Conservation (phyloP, 1,140 invertebrate species). For the Philopotamus ludificatus region DNA sequence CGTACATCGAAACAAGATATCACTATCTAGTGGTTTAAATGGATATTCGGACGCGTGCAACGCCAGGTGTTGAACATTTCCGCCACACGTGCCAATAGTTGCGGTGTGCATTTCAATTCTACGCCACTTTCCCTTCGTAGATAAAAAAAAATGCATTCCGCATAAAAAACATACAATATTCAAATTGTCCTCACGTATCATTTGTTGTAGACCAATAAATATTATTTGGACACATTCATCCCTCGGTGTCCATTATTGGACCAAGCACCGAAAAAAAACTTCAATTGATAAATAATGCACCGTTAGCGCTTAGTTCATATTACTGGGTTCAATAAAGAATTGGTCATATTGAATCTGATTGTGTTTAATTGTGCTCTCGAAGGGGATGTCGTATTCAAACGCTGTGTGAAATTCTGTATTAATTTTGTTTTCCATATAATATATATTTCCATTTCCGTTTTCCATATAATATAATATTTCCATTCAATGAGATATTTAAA, state of each 20-base stretch:
- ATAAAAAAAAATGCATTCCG: no score
- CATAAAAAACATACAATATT: no score
- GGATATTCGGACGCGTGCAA: no score
- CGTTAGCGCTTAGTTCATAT: slow-evolving; percentile 39
- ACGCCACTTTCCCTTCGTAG: no score
- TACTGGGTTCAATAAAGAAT: slow-evolving; percentile 32
- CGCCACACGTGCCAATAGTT: no score
- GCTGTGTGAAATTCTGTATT: not conserved
- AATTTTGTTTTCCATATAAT: not conserved
- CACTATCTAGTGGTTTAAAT: no score
- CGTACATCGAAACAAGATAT: no score
- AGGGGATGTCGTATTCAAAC: slow-evolving; percentile 14
- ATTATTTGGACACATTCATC: slow-evolving; percentile 38
- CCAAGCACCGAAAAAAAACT: slow-evolving; percentile 22
- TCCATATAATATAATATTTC: not conserved
- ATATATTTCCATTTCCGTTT: not conserved
- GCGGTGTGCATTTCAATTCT: no score
- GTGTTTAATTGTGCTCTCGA: slow-evolving; percentile 8
- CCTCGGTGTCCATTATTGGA: slow-evolving; percentile 18
- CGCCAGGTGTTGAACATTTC: no score
- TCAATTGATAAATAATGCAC: slow-evolving; percentile 41
- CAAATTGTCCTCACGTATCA: not conserved
- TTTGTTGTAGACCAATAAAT: slow-evolving; percentile 40
- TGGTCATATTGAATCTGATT: slow-evolving; percentile 30
- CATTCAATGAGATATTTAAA: no score